These are phyloP conservation scores for Danio choprae DNA, from an alignment of 2,797 vertebrate species.

Conservation along the genomic window DNA sequence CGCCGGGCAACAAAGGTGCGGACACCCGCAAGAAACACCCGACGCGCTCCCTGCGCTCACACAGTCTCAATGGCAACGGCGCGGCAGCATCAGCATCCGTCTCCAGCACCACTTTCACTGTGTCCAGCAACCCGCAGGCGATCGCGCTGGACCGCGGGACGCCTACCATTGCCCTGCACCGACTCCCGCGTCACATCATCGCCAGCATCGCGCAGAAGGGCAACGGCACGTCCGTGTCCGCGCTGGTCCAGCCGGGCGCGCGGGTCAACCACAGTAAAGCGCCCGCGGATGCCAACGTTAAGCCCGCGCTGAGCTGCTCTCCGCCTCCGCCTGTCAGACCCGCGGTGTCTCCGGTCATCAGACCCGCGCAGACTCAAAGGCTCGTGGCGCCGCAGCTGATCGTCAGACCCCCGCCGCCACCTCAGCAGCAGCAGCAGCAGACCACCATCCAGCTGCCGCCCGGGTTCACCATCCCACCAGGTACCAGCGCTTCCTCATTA, in stretches of 20 bases:
- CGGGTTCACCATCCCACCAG: slow-evolving; percentile 88
- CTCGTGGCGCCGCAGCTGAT: slow-evolving; percentile 86
- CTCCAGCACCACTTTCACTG: slow-evolving; percentile 71
- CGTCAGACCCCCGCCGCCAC: slow-evolving; percentile 85
- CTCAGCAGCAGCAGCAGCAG: slow-evolving; percentile 64
- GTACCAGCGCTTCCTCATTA: slow-evolving; percentile 71
- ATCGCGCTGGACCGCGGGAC: slow-evolving; percentile 77
- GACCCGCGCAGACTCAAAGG: slow-evolving; percentile 74
- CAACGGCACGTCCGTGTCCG: slow-evolving; percentile 77
- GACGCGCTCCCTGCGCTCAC: slow-evolving; percentile 70
- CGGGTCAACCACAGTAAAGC: slow-evolving; percentile 69
- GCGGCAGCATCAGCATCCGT: slow-evolving; percentile 55
- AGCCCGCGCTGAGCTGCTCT: slow-evolving; percentile 45
- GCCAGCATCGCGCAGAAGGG: slow-evolving; percentile 82
- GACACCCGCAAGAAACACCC: slow-evolving; percentile 71
- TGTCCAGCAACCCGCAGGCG: slow-evolving; percentile 70
- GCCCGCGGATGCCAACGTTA: slow-evolving; percentile 64
- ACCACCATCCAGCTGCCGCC: slow-evolving; percentile 88
- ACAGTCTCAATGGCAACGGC: slow-evolving; percentile 79
- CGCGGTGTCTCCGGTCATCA: slow-evolving; percentile 68
- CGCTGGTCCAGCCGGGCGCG: slow-evolving; percentile 74
- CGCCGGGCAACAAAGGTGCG: slow-evolving; percentile 65
- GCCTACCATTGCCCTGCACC: slow-evolving; percentile 79
- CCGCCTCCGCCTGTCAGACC: slow-evolving; percentile 59
- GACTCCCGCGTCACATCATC: slow-evolving; percentile 80